Base-by-base conservation (phyloP, 92 coral and sea anemone species). In the Parazoanthus swiftii region DNA sequence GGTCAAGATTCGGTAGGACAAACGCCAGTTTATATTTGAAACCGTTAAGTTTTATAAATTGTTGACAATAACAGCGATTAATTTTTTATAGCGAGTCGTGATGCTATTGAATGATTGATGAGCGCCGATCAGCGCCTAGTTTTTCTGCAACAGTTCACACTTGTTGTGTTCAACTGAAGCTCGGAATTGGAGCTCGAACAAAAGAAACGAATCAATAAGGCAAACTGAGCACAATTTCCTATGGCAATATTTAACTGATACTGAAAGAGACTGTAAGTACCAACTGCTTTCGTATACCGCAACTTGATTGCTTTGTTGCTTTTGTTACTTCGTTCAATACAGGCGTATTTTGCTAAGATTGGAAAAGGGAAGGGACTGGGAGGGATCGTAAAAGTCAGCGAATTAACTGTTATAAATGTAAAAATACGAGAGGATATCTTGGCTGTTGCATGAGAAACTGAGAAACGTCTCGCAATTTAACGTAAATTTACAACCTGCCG, bases 11-110 rank as follows among this genome's bases (percentile, higher is more conserved):
- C 8, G 26, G 70, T 63, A 63, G 70, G 25, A 23, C 77, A 73
- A 73, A 73, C 77, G 42, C 43, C 35, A 29, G 38, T 73, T 33
- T 33, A 7, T 73, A 5, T 36, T 73, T 21, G 43, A 33, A 13
- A 73, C 77, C 77, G 77, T 73, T 73, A 73, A 11, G 21, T 63
- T 73, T 73, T 73, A 18, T 29, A 29, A 29, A 29, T 33, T 73
- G 18, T 73, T 73, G 33, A 73, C n/a, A 73, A 73, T 14, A 33
- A 6, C 15, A 73, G 77, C 77, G 77, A 73, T 73, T 73, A 73
- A 73, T 73, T 73, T 73, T 73, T 73, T 73, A 73, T 73, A 73
- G 42, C 77, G 77, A 73, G 77, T 73, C 77, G 16, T 73, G 77
- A 73, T 73, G 77, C 77, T 73, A 33, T 33, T 73, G 77, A 73